These are phyloP conservation scores for Aplodontia rufa DNA, from an alignment of 2,113 vertebrate species.

Conservation along the genomic window DNA sequence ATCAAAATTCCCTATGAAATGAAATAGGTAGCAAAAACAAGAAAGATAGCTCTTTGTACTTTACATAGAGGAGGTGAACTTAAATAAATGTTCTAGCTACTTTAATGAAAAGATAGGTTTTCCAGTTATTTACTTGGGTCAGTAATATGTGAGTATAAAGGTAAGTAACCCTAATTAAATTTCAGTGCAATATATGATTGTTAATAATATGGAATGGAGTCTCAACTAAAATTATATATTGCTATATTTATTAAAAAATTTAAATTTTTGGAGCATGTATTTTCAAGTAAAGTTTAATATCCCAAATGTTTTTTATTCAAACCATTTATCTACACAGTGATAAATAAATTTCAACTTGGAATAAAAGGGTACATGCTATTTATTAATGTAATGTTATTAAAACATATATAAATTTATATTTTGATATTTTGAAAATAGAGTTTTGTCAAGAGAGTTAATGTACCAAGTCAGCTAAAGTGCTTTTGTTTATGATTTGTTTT, in stretches of 20 bases:
- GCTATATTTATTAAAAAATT: background rate
- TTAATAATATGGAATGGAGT: background rate
- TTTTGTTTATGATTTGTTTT: background rate
- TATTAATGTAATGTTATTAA: background rate
- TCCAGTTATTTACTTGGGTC: conserved; percentile 36
- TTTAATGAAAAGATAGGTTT: conserved; percentile 29
- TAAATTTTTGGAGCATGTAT: background rate
- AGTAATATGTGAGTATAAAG: conserved; percentile 16
- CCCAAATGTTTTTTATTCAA: background rate
- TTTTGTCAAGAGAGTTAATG: background rate
- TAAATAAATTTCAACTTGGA: background rate
- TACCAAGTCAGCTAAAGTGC: background rate
- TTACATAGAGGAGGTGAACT: background rate
- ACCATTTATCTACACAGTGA: background rate
- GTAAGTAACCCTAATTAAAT: conserved; percentile 45
- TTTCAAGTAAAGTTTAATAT: conserved; percentile 35
- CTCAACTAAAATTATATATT: background rate
- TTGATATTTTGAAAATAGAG: background rate
- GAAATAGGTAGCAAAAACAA: conserved; percentile 63
- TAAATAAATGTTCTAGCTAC: background rate
- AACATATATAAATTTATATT: background rate
- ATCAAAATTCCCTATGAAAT: conserved; percentile 45
- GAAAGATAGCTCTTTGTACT: conserved; percentile 30
- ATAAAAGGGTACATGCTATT: background rate
- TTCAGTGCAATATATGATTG: background rate